Base-by-base conservation (phyloP, 2,888 invertebrate genomes). In the Oscheius sp. region DNA sequence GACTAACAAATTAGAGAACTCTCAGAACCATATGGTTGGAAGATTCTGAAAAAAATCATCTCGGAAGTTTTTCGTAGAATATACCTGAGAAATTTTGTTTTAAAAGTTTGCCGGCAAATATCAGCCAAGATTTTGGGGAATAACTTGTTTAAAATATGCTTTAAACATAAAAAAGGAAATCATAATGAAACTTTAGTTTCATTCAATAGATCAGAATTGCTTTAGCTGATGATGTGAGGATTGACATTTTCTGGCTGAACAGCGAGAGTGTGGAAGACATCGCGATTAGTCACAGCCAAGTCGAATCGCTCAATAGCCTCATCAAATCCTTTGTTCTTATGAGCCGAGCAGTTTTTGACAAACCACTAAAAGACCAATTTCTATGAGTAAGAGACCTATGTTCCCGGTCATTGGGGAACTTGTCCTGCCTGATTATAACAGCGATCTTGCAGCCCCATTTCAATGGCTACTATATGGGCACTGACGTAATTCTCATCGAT, bases 291-390 rank as follows among this genome's bases (percentile, higher is more conserved):
- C 2, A 52, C 52, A 27, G 52, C 52, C 29, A 52, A 52, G n/a
- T 52, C 25, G 52, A 52, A 29, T 12, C 52, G 52, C 2, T 52
- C 52, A 29, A 52, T 25, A 27, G 52, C 52, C 29, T 52, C 52
- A 12, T 2, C 29, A 29, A 52, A 52, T 2, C 52, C 52, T 52
- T 27, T 20, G 29, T 52, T 27, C 27, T 52, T 27, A 8, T 20
- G 8, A 12, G 52, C 52, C 25, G 52, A 52, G 29, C 52, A 52
- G 15, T 8, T 15, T n/a, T 52, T 52, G 25, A 52, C 52, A 10
- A 27, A 52, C 52, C 29, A 52, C 52, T 52, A n/a, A 27, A 52
- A 52, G 4, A 27, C 52, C 29, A 10, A 52, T 27, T 15, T 5
- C 12, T 12, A 48, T 2, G n/a, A n/a, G n/a, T 42, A 27, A 52